Percentiles rank a stretch among this genome's conserved stretches.
Conservation (phyloP, 2,888 invertebrate species). For the Thereva nobilitata region DNA sequence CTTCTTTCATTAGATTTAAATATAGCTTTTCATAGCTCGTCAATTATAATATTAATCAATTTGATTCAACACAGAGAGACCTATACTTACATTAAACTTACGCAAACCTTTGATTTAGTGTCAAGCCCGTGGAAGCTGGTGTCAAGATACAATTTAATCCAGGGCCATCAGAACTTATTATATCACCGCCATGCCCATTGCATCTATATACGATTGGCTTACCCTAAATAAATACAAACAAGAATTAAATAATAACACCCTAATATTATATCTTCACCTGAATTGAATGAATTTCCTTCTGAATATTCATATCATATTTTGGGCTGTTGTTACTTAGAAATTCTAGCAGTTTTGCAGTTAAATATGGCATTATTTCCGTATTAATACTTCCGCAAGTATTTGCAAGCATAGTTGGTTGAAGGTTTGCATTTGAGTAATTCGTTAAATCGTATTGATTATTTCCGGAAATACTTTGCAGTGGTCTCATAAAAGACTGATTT, state of each 20-base stretch:
- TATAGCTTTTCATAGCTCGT: too few species aligned
- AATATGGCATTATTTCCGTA: slow-evolving; percentile 12
- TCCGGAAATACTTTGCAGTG: too few species aligned
- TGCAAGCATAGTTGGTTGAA: neutral
- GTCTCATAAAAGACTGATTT: too few species aligned
- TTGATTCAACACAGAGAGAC: too few species aligned
- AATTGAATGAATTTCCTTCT: slow-evolving; percentile 48
- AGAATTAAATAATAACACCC: neutral
- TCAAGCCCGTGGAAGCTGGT: slow-evolving; percentile 46
- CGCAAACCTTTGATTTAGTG: slow-evolving; percentile 49
- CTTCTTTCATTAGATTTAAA: too few species aligned
- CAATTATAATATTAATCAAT: too few species aligned
- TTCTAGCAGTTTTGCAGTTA: slow-evolving; percentile 15
- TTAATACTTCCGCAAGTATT: slow-evolving; percentile 14
- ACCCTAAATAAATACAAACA: slow-evolving; percentile 41
- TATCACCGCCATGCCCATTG: slow-evolving; percentile 47
- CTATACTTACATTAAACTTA: slow-evolving; percentile 34
- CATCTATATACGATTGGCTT: slow-evolving; percentile 48
- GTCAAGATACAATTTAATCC: slow-evolving; percentile 47
- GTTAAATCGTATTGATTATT: too few species aligned
- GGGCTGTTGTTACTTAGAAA: slow-evolving; percentile 43
- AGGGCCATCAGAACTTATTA: slow-evolving; percentile 48
- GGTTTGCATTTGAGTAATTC: neutral
- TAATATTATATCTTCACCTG: slow-evolving; percentile 46
- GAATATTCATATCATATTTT: slow-evolving; percentile 48